Evolutionary conservation across 35 echinoderm and acorn worm species (phyloP), one percentile per base, ranked within the genome.

Genomic region (Strongylocentrotus purpuratus): DNA sequence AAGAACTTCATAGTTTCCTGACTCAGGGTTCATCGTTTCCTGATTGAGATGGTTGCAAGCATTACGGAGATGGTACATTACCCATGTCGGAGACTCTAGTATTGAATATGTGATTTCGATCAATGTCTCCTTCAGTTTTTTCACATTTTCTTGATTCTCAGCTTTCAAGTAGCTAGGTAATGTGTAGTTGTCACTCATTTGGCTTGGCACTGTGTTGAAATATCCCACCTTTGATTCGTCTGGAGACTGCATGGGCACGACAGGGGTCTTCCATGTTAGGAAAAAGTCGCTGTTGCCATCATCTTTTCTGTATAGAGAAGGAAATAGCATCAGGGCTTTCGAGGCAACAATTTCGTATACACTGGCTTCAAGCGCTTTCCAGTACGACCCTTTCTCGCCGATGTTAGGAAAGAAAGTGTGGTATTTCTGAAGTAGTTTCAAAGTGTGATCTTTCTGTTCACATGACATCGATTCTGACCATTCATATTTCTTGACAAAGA

Each of bases 371-470:
- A 96, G 31, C 20, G 10, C 55, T 31, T 95, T 92, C 96, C 96
- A 96, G 48, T 50, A 50, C 15, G 5, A 50, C 1, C n/a, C n/a
- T n/a, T n/a, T n/a, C n/a, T n/a, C n/a, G n/a, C n/a, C n/a, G n/a
- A n/a, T n/a, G n/a, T n/a, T 25, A 59, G 92, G 92, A n/a, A 95
- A 87, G 31, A 86, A 90, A n/a, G 32, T 87, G 32, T 97, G 95
- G 94, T 61, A 96, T 1, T 70, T 18, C 3, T 92, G 13, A 33
- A 94, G 70, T 2, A 89, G 31, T 31, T 92, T n/a, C n/a, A n/a
- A n/a, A n/a, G n/a, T n/a, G n/a, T n/a, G n/a, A n/a, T n/a, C n/a
- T n/a, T n/a, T n/a, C 28, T 25, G 2, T 14, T 47, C 41, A 94
- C 33, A 47, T n/a, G 32, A 31, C 20, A 78, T 92, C 71, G 15